A percentile compares a stretch with the other conserved stretches of the same genome.
phyloP scores from a whole-genome alignment of 2,797 vertebrate species.

The Rhabdophis nuchalis region DNA sequence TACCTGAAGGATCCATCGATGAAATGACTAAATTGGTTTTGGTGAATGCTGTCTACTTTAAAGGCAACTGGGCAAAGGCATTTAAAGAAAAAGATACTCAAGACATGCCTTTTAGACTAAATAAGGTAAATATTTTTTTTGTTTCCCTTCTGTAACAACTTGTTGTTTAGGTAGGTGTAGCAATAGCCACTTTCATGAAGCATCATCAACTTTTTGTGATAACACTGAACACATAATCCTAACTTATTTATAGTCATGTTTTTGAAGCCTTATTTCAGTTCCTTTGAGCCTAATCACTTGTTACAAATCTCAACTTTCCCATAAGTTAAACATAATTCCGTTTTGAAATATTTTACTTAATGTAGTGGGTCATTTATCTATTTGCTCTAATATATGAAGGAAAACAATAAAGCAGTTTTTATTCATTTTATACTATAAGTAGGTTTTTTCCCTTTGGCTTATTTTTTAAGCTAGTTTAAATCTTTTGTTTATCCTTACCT shows the following conservation, averaged over 20 bases:
- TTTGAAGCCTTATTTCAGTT: not conserved
- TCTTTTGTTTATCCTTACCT: too few relatives aligned
- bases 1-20: slow-evolving; percentile 70
- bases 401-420: not conserved
- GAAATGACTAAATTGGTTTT: slow-evolving; percentile 73
- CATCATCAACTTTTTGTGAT: not conserved
- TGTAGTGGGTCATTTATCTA: not conserved
- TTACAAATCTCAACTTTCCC: not conserved
- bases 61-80: slow-evolving; percentile 76
- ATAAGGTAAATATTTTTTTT: slow-evolving; percentile 56
- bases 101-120: slow-evolving; percentile 77
- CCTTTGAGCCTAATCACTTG: not conserved
- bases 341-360: not conserved
- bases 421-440: too few relatives aligned
- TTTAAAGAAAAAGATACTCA: slow-evolving; percentile 69
- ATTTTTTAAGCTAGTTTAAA: not conserved
- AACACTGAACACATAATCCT: not conserved
- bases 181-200: not conserved
- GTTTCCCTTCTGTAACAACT: not conserved
- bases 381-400: not conserved
- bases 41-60: slow-evolving; percentile 84
- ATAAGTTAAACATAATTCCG: not conserved
- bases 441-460: not conserved
- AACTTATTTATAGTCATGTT: too few relatives aligned
- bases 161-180: not conserved